These are phyloP conservation scores for Strongylocentrotus purpuratus DNA, from an alignment of 35 echinoderm and acorn worm genomes.

Conservation along the genomic window DNA sequence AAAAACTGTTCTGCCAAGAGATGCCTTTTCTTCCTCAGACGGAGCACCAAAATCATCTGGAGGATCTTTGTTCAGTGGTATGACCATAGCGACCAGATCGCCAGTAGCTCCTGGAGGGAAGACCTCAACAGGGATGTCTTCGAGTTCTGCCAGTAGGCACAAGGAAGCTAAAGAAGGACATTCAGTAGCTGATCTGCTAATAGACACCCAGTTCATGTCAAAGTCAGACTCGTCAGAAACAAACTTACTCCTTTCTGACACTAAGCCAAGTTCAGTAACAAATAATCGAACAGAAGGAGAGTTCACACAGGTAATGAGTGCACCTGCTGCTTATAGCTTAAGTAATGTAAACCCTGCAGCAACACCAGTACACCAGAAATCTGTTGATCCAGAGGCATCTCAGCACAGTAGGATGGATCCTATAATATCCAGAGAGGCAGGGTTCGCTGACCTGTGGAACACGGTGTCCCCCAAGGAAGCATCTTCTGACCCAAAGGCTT, in stretches of 20 bases:
- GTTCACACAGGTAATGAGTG: not conserved
- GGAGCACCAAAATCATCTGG: not conserved
- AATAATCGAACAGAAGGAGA: not conserved
- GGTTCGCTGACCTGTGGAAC: slow-evolving; percentile 24
- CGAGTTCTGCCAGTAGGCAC: not conserved
- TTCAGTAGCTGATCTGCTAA: not conserved
- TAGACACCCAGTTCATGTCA: not conserved
- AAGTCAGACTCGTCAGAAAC: not conserved
- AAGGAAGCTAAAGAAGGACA: not conserved
- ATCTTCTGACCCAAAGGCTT: not conserved
- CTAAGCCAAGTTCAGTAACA: not conserved
- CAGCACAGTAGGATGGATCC: not conserved
- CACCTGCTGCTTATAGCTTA: not conserved
- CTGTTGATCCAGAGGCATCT: not conserved
- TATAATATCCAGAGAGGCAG: slow-evolving; percentile 31
- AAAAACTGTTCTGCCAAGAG: not conserved
- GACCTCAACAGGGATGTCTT: not conserved
- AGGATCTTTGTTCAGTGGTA: slow-evolving; percentile 30
- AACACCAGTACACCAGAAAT: not conserved
- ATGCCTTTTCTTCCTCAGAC: not conserved
- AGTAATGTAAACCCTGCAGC: not conserved
- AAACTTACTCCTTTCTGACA: not conserved
- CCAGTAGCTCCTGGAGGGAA: not conserved
- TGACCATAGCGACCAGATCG: not conserved
- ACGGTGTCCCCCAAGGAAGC: not conserved